Conservation (phyloP, 2,888 invertebrate genomes). For the Piscicola geometra region DNA sequence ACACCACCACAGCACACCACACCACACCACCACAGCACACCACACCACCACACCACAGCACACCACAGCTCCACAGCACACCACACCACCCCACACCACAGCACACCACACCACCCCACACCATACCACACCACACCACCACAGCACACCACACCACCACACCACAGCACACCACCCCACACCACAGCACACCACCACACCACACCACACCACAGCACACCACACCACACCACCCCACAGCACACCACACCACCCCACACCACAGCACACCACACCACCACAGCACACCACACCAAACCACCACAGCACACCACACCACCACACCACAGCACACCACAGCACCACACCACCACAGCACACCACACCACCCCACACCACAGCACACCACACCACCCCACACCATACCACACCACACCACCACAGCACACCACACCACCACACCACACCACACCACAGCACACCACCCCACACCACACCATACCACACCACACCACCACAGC, state of each 20-base stretch:
- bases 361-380: conserved; percentile 2
- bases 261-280: conserved; percentile 11
- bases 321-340: too few species aligned
- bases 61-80: conserved; percentile 2
- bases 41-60: neutral
- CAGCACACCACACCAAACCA: neutral
- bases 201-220: too few species aligned
- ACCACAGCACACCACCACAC: too few species aligned
- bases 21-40: neutral
- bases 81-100: neutral
- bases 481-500: too few species aligned
- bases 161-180: neutral
- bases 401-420: too few species aligned
- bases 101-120: too few species aligned
- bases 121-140: neutral
- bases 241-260: neutral
- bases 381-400: neutral
- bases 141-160: conserved; percentile 1
- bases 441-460: conserved; percentile 5
- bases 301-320: too few species aligned
- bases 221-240: too few species aligned
- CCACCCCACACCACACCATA: neutral
- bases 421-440: too few species aligned
- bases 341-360: neutral
- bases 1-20: neutral